phyloP scores from a whole-genome alignment of 2,113 vertebrate species.

The Leptosomus discolor region DNA sequence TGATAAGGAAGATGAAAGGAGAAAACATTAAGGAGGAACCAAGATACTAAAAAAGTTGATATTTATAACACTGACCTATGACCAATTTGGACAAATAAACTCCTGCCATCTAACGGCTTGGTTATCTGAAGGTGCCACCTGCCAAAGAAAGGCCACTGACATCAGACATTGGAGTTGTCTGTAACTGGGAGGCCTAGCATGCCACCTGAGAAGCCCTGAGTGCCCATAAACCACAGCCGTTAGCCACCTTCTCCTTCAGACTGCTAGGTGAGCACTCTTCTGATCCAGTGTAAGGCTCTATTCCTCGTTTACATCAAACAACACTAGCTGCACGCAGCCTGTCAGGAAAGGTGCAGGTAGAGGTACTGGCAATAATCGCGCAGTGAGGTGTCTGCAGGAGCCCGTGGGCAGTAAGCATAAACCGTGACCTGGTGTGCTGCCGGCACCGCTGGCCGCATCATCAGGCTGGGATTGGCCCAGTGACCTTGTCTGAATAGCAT shows the following conservation, averaged over 20 bases:
- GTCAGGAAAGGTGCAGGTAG: background rate
- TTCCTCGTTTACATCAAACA: background rate
- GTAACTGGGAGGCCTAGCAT: background rate
- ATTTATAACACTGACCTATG: background rate
- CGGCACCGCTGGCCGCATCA: background rate
- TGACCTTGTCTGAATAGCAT: background rate
- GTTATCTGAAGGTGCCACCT: background rate
- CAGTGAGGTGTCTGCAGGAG: background rate
- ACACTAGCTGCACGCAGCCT: background rate
- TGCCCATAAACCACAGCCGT: background rate
- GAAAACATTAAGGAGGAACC: background rate
- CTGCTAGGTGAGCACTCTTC: background rate
- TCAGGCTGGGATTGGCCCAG: rapidly evolving
- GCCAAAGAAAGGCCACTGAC: background rate
- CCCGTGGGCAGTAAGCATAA: rapidly evolving
- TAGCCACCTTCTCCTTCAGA: background rate
- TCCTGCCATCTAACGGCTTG: background rate
- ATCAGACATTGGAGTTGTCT: background rate
- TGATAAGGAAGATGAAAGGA: background rate
- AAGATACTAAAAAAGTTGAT: background rate
- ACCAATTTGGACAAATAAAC: background rate
- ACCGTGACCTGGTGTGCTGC: background rate
- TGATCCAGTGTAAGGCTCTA: background rate
- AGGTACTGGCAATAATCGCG: background rate
- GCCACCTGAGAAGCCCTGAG: background rate